phyloP scores from a whole-genome alignment of 2,888 invertebrate species.

The Xylophagus ater region DNA sequence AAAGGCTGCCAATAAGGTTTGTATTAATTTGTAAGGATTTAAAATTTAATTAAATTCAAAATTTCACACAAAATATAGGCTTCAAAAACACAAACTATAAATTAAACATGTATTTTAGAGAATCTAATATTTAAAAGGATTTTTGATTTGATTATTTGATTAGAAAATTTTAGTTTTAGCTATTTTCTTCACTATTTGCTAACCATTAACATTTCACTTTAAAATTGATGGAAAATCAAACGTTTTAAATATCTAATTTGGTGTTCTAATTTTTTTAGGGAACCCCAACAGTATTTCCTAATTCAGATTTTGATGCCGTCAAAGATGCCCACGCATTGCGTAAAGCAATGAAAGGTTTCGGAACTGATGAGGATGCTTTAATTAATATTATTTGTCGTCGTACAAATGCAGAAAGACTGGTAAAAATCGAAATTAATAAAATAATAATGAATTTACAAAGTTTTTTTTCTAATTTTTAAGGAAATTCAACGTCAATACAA shows the following conservation, averaged over 20 bases:
- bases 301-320: conserved; percentile 65
- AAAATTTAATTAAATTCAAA: no score
- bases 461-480: conserved; percentile 9
- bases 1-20: conserved; percentile 17
- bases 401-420: conserved; percentile 73
- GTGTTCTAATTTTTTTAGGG: conserved; percentile 27
- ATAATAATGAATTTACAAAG: conserved; percentile 1
- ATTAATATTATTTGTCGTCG: conserved; percentile 74
- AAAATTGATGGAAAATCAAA: no score
- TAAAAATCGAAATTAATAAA: conserved; percentile 36
- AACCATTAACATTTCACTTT: no score
- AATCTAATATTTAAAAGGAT: no score
- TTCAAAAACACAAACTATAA: no score
- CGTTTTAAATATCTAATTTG: no score
- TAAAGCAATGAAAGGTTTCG: conserved; percentile 83
- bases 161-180: conserved; percentile 2
- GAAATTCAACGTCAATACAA: conserved; percentile 38
- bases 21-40: conserved; percentile 21
- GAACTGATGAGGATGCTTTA: conserved; percentile 83
- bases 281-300: conserved; percentile 61
- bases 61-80: no score
- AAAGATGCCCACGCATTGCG: conserved; percentile 69
- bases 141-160: conserved; percentile 1
- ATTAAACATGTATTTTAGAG: no score
- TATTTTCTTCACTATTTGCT: no score